Base-by-base conservation (phyloP, 92 coral and sea anemone species). In the Umimayanthus chanpuru region DNA sequence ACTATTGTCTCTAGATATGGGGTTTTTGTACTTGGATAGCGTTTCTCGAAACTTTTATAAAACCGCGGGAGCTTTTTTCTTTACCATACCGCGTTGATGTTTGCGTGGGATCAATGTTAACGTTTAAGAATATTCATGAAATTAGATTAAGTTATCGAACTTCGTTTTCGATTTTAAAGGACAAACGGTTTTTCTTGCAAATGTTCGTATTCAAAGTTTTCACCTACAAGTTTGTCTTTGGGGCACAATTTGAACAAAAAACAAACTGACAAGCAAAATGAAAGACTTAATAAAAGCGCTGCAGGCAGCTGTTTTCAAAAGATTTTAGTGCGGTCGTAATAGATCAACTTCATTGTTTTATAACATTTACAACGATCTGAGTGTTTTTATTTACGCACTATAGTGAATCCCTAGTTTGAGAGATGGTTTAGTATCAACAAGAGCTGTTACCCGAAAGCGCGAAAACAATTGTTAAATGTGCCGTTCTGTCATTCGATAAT, bases 191-290 rank as follows among this genome's bases (percentile, higher is more conserved):
- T 72, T 10, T 29, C 12, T 72, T 72, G 15, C 39, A 72, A 72
- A 72, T 32, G 73, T 28, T n/a, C 10, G 73, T 21, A 6, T 21
- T 72, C 76, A 16, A 11, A 15, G 1, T 15, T 5, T 15, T 72
- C 36, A 29, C 8, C 76, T 29, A 10, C 36, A 72, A 72, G 76
- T 72, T 28, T 20, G 76, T 32, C 39, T 26, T 72, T 72, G 39
- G 20, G 4, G 7, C 80, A 14, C 80, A 76, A 56, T 76, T 77
- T 41, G 16, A 77, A 77, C 36, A 38, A 77, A 36, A 77, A 77
- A n/a, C 58, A 21, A 76, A 18, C 15, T 73, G 8, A 73, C 38
- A 21, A 1, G 64, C 40, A 41, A 41, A 20, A 2, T 41, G 26
- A 44, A n/a, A 44, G 81, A 25, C 8, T 39, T 76, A 23, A 72